Percentiles rank a stretch among this genome's conserved stretches.
These are phyloP conservation scores for Cephus spinipes DNA, from an alignment of 2,888 invertebrate species.

Conservation along the genomic window DNA sequence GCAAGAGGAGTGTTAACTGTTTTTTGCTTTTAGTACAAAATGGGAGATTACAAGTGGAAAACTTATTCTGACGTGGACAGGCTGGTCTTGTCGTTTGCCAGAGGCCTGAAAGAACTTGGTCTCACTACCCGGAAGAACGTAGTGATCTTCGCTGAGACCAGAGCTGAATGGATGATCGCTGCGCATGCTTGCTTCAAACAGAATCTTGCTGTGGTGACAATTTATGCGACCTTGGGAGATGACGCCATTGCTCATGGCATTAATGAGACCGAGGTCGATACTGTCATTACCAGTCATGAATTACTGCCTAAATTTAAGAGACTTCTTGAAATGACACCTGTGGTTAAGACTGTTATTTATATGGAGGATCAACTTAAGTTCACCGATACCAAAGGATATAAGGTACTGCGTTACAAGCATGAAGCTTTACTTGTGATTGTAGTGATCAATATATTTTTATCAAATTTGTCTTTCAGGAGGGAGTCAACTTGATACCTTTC, in stretches of 20 bases:
- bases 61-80: conserved; percentile 82
- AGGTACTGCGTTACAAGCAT: conserved; percentile 54
- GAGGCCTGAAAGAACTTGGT: conserved; percentile 86
- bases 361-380: conserved; percentile 89
- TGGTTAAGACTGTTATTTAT: conserved; percentile 83
- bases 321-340: conserved; percentile 78
- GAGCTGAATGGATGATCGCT: conserved; percentile 97
- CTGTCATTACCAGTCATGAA: conserved; percentile 93
- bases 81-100: conserved; percentile 83
- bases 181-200: conserved; percentile 97
- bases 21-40: conserved; percentile 76
- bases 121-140: conserved; percentile 80
- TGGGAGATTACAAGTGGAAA: conserved; percentile 95
- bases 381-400: conserved; percentile 78
- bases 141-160: conserved; percentile 96
- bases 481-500: conserved; percentile 81
- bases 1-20: not conserved
- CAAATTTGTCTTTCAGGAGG: conserved; percentile 60
- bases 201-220: conserved; percentile 87
- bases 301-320: conserved; percentile 90
- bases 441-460: not conserved
- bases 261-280: conserved; percentile 94
- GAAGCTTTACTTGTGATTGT: not conserved
- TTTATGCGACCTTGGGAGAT: conserved; percentile 96
- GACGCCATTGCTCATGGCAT: conserved; percentile 97